Conservation (phyloP, 2,888 invertebrate genomes). For the Strigamia crassipes region DNA sequence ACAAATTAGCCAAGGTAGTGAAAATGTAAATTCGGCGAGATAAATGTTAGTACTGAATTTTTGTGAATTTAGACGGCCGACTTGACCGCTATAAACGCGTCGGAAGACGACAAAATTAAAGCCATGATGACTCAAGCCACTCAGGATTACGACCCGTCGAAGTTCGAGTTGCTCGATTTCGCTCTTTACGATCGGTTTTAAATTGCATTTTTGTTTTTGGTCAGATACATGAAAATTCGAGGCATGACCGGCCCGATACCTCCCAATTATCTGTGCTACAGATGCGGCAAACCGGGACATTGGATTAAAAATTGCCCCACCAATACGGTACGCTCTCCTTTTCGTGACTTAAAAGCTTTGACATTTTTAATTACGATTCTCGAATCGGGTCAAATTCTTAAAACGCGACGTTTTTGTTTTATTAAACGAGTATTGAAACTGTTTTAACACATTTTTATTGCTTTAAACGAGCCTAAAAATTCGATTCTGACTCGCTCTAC, state of each 20-base stretch:
- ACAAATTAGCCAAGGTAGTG: slow-evolving; percentile 49
- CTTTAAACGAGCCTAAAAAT: too few species aligned
- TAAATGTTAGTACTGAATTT: too few species aligned
- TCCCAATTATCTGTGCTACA: slow-evolving; percentile 88
- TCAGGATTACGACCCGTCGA: slow-evolving; percentile 94
- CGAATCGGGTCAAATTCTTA: too few species aligned
- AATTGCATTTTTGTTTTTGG: slow-evolving; percentile 50
- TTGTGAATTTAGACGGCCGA: slow-evolving; percentile 69
- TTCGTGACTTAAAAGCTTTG: too few species aligned
- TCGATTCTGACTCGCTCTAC: too few species aligned
- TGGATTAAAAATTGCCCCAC: slow-evolving; percentile 96
- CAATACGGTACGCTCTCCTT: slow-evolving; percentile 66
- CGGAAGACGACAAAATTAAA: slow-evolving; percentile 96
- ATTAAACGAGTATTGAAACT: too few species aligned
- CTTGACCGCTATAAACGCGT: slow-evolving; percentile 84
- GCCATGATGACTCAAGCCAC: slow-evolving; percentile 98
- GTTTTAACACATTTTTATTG: too few species aligned
- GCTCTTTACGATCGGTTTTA: too few species aligned
- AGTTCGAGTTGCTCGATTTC: too few species aligned
- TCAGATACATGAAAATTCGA: slow-evolving; percentile 84
- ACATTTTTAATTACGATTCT: too few species aligned
- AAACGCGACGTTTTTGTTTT: too few species aligned
- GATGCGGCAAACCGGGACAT: slow-evolving; percentile 93
- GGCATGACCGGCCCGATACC: slow-evolving; percentile 89
- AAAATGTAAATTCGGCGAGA: too few species aligned